Evolutionary conservation across 2,113 vertebrate genomes (phyloP).

Genomic region (Spermophilus dauricus): DNA sequence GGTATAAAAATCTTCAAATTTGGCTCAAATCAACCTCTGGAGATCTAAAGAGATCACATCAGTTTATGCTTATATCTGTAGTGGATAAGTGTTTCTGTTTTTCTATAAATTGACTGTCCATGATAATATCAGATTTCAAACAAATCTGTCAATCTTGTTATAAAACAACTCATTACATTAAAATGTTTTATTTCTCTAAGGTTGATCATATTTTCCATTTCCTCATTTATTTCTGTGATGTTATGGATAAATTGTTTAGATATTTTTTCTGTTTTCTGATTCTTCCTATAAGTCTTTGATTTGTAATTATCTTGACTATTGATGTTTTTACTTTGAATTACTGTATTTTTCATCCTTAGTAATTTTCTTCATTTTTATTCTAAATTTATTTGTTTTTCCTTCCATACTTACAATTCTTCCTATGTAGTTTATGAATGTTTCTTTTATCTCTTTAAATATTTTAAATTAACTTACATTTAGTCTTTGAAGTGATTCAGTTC

Average conservation of each 20-base stretch:
- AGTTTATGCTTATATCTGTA: not conserved
- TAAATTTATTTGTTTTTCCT: not conserved
- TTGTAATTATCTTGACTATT: not conserved
- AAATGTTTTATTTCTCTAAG: not conserved
- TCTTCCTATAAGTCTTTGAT: not conserved
- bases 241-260: conserved; percentile 8
- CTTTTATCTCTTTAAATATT: conserved; percentile 2
- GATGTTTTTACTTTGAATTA: not conserved
- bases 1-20: not conserved
- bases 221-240: not conserved
- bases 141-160: not conserved
- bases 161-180: not conserved
- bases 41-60: not conserved
- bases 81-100: not conserved
- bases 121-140: not conserved
- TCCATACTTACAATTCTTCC: not conserved
- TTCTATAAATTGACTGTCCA: not conserved
- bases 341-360: not conserved
- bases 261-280: not conserved
- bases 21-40: not conserved
- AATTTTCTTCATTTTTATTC: not conserved
- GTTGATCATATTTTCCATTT: not conserved
- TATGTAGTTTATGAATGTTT: not conserved
- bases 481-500: not conserved
- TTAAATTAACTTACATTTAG: not conserved